phyloP scores from a whole-genome alignment of 1,140 invertebrate genomes.

The Drosophila kohkoa region DNA sequence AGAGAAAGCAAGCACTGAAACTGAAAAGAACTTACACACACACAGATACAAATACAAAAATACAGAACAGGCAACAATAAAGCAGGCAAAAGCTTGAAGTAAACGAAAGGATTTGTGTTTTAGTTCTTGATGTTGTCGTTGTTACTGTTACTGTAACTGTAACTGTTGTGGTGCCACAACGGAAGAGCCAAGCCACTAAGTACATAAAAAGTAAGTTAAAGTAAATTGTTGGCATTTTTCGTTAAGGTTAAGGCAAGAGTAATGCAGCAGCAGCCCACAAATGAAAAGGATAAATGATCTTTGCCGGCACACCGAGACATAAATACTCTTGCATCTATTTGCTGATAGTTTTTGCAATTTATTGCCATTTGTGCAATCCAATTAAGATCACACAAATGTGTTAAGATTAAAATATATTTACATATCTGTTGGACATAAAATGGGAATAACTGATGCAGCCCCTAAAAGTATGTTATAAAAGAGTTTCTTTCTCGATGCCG shows the following conservation, averaged over 20 bases:
- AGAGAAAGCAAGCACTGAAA: not conserved
- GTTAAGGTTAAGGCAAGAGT: constrained; percentile 69
- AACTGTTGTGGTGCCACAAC: constrained; percentile 15
- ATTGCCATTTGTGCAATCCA: constrained; percentile 1
- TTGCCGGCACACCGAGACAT: constrained; percentile 7
- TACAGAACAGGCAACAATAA: constrained; percentile 4
- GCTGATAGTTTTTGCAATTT: constrained; percentile 8
- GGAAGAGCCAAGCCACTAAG: constrained; percentile 72
- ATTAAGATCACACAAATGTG: not conserved
- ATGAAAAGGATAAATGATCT: constrained; percentile 41
- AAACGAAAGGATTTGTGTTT: constrained; percentile 48
- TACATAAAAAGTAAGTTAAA: constrained; percentile 81
- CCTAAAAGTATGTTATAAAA: not conserved
- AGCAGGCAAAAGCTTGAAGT: constrained; percentile 30
- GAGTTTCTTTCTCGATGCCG: constrained; percentile 7
- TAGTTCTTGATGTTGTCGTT: constrained; percentile 19
- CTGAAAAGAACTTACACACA: not conserved
- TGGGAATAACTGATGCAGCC: not conserved
- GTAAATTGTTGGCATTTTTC: constrained; percentile 82
- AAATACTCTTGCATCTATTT: constrained; percentile 37
- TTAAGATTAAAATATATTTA: constrained; percentile 2
- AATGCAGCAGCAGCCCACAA: constrained; percentile 58
- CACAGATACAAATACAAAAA: not conserved
- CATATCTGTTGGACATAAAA: not conserved
- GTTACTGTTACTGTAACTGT: constrained; percentile 6